These are phyloP conservation scores for Pampusana beccarii DNA, from an alignment of 2,113 vertebrate species.

Conservation along the genomic window DNA sequence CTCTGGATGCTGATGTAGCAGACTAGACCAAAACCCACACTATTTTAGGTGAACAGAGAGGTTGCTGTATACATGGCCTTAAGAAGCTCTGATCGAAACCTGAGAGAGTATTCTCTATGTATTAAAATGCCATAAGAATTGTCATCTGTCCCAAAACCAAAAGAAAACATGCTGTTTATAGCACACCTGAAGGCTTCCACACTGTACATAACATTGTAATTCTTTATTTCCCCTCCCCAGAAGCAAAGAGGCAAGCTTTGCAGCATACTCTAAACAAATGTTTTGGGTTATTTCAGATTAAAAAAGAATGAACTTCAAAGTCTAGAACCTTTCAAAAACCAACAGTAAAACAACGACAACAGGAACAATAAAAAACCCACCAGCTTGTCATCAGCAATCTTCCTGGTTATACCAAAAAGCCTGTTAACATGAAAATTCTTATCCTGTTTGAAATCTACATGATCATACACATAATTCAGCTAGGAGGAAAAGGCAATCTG, in stretches of 20 bases:
- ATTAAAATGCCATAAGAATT: not conserved
- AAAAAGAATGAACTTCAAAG: not conserved
- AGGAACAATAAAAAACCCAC: not conserved
- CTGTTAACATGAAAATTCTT: not conserved
- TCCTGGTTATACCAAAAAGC: not conserved
- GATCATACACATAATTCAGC: not conserved
- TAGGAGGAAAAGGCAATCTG: not conserved
- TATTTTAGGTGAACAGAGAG: not conserved
- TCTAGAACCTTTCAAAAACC: not conserved
- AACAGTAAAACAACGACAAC: not conserved
- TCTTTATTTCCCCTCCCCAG: not conserved
- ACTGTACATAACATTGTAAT: not conserved
- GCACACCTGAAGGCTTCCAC: not conserved
- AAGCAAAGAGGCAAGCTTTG: not conserved
- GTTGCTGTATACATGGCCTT: not conserved
- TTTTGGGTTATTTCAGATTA: not conserved
- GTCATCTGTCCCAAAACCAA: not conserved
- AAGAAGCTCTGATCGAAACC: not conserved
- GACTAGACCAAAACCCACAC: not conserved
- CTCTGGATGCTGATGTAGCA: not conserved
- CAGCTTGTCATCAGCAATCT: not conserved
- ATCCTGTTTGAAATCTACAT: not conserved
- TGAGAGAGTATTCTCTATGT: not conserved
- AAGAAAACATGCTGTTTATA: not conserved
- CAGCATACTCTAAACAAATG: not conserved